Base-by-base conservation (phyloP, 2,797 vertebrate genomes). In the Acrossocheilus wenchowensis region DNA sequence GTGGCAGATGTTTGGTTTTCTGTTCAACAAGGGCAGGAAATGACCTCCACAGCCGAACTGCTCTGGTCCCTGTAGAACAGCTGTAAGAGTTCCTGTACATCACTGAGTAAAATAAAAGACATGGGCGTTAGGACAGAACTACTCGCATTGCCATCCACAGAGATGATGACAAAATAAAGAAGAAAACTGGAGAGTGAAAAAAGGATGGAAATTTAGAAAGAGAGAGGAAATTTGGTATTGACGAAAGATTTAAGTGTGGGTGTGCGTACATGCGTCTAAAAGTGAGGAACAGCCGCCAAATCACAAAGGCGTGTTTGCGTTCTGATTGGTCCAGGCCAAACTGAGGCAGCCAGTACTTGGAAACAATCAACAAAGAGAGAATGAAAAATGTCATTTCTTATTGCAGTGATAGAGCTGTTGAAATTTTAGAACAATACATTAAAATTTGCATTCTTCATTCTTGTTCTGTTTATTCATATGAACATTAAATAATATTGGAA, bases 271-370 rank as follows among this genome's bases (percentile, higher is more conserved):
- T 80, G 73, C 87, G 78, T 78, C 57, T 83, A 89, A 80, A 87
- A 68, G 87, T 68, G 83, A 91, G 90, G 90, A 93, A 92, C 86
- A 88, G 90, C 72, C 54, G 93, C 92, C 94, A 95, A 94, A 94
- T 92, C 90, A 94, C 94, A 94, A 94, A 95, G 94, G 94, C 91
- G 91, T 95, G 93, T 95, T 95, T 95, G 94, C 94, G 86, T 94
- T 95, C 93, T 94, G 94, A 95, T 94, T 94, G 93, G 90, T 73
- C 91, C 78, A 87, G 90, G 93, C 93, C 93, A 94, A 94, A 92
- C 87, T 89, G 92, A 93, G 93, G 93, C 91, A 83, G 92, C 92
- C 92, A 92, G 92, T 92, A 92, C 93, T 92, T 93, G 86, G 92
- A 93, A 92, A 93, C 93, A 92, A 92, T 89, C 89, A 93, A 94